Base-by-base conservation (phyloP, 2,113 vertebrate species). In the Bubo bubo region DNA sequence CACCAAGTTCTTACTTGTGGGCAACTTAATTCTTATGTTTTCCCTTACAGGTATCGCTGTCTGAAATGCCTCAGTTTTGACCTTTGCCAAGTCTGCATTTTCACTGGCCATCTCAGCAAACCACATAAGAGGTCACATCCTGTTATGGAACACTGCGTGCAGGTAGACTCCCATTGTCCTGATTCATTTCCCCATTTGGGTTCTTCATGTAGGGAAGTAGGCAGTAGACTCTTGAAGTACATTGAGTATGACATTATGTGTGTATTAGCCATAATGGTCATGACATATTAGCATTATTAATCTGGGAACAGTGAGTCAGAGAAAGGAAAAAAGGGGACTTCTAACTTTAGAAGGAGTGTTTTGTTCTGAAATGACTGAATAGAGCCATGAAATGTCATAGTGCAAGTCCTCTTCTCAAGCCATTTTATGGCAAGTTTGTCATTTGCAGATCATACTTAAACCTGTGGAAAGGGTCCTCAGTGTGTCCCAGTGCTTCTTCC, bases 61-160 rank as follows among this genome's bases (percentile, higher is more conserved):
- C 94, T 99, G 89, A 99, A 98, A 95, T 99, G 99, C 94, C 95
- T 99, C 58, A 98, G 98, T 91, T 98, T 99, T 89, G 98, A 99
- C 60, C 93, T 99, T 94, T 99, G 99, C 96, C 99, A 99, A 93
- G 96, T 66, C 64, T 99, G 99, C 93, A 99, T 99, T 97, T 96
- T 99, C 71, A 98, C 97, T 3, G 95, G 98, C 43, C 94, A 74
- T 88, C 93, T 98, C 67, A 97, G 91, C 32, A 97, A 97, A 66
- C 98, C 98, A 74, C 99, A 98, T 96, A 98, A 98, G 95, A 96
- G 50, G 18, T 98, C 97, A 41, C 98, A 99, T 82, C 98, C 98
- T 64, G 91, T 99, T 60, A 43, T 97, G 12, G 98, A 99, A 75
- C 98, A 98, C 95, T 98, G 98, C 79, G 93, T 98, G 53, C 98